Evolutionary conservation across 2,113 vertebrate species (phyloP), one percentile per base, ranked within the genome.

Genomic region (Herpetotheres cachinnans): DNA sequence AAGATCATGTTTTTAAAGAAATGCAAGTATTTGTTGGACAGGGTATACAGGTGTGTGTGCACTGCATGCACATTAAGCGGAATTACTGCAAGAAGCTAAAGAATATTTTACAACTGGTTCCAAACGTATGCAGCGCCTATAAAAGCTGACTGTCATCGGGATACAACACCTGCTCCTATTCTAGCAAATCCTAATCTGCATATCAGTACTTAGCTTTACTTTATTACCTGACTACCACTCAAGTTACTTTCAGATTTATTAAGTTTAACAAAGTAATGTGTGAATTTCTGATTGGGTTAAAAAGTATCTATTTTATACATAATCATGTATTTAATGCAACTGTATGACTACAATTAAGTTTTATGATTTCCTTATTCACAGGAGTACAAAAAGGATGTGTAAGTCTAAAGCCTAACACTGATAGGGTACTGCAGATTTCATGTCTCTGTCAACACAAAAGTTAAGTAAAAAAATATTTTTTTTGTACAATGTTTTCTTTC

Each of bases 401-500:
- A 74, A 59, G 56, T 36, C 21, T 55, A 69, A 78, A 83, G 17
- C 22, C n/a, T 58, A 56, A 55, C 27, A 56, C 34, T 82, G 9
- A 38, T 27, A 82, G 11, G 7, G 29, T 26, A 89, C 3, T 16
- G 32, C 13, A 62, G 16, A 74, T 55, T 81, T 66, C 3, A 62
- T 16, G 20, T 70, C 27, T 62, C 46, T 52, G 2, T 4, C 25
- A 86, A 56, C 0, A 2, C 3, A 24, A 87, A 1, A 63, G 6
- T 36, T 36, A 40, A 44, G 12, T 50, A 69, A 82, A 93, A 86
- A 72, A 47, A 7, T 19, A 77, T 46, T 87, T 78, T 16, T 91
- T 86, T 92, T 97, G 79, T 98, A 98, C 98, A 94, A 91, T 90
- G 56, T 96, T 97, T 88, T 98, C 98, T 87, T 98, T 98, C 50